Percentiles rank a stretch among this genome's conserved stretches.
Evolutionary conservation across 2,113 vertebrate genomes (phyloP).

Genomic region (Chiloscyllium plagiosum): DNA sequence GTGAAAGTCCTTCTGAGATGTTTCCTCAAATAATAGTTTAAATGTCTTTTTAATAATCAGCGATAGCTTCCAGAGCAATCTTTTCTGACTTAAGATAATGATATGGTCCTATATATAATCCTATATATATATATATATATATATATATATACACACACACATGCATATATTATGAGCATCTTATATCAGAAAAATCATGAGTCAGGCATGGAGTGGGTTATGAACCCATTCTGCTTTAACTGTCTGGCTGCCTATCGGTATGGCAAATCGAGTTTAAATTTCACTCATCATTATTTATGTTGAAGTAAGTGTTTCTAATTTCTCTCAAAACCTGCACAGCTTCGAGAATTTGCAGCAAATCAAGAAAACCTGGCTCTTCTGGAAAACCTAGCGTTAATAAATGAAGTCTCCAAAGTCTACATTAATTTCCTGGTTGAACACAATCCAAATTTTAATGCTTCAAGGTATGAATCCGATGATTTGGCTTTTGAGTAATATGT

Average conservation of each 20-base stretch:
- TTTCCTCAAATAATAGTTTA: too few relatives aligned
- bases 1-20: neutral
- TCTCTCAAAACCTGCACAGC: constrained; percentile 24
- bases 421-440: constrained; percentile 33
- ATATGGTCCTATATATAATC: neutral
- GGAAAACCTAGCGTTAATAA: neutral
- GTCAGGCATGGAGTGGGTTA: too few relatives aligned
- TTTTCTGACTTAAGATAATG: neutral
- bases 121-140: too few relatives aligned
- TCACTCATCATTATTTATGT: neutral
- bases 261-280: neutral
- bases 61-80: neutral
- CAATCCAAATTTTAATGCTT: constrained; percentile 20
- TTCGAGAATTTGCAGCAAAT: constrained; percentile 40
- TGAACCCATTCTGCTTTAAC: neutral
- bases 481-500: neutral
- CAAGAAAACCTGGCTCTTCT: constrained; percentile 25
- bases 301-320: neutral
- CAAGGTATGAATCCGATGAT: constrained; percentile 31
- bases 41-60: neutral
- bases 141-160: too few relatives aligned
- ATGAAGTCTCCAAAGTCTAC: constrained; percentile 36
- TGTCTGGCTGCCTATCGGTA: too few relatives aligned
- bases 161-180: too few relatives aligned
- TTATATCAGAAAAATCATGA: neutral